Base-by-base conservation (phyloP, 2,797 vertebrate species). In the Loriculus beryllinus region DNA sequence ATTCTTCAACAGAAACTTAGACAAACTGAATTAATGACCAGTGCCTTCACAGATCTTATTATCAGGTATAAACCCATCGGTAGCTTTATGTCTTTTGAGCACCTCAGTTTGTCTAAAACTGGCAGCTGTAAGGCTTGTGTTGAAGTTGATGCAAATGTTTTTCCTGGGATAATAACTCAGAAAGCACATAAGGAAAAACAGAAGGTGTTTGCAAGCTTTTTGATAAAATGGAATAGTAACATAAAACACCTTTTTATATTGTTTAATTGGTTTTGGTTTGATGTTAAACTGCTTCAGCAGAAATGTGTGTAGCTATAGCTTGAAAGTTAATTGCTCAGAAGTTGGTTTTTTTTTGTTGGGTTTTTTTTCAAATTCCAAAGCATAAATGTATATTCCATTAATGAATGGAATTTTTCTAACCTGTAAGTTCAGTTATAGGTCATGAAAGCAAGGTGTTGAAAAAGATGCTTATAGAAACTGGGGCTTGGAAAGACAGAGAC, bases 201-300 rank as follows among this genome's bases (percentile, higher is more conserved):
- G 47, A 28, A 67, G n/a, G 52, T 52, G 39, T 54, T 67, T 75
- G 68, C 8, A 37, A 60, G 25, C 14, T 69, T 51, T 69, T 56
- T 0, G 1, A 1, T 56, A 59, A 10, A 11, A 2, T 6, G 8
- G n/a, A 74, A 2, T n/a, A n/a, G 22, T 40, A 67, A 60, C 31
- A 4, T 40, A 22, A 20, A 79, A 57, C 33, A 57, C 56, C 14
- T 70, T 54, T 75, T 62, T 28, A 18, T 47, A 7, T 17, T 0
- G 4, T 33, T 88, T 51, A 21, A 16, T 59, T 64, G 20, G 0
- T 52, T 75, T 81, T 78, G 10, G 6, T 75, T 89, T 72, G 19
- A 18, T 82, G 28, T 80, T 88, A 59, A 88, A 40, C 6, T 51
- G 14, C 42, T 85, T 0, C 1, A 67, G 16, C 13, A 39, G 54